Evolutionary conservation across 2,113 vertebrate species (phyloP).

Genomic region (Actenoides lindsayi): DNA sequence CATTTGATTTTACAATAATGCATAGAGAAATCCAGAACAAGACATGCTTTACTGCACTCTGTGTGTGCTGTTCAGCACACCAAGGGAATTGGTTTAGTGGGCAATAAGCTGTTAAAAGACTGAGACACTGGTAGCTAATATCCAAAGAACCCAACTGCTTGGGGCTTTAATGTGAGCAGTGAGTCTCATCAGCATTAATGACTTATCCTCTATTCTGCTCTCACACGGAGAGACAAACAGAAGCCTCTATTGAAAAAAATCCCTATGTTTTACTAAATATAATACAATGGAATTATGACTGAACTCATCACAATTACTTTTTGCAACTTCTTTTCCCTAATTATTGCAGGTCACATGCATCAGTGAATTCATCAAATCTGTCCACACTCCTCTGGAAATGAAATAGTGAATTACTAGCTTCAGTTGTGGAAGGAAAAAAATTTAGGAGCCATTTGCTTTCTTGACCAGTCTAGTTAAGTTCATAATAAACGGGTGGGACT

Average conservation of each 20-base stretch:
- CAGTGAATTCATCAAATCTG: neutral
- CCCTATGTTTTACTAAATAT: neutral
- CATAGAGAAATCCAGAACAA: neutral
- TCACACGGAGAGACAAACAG: neutral
- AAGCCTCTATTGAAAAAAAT: neutral
- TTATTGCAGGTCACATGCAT: neutral
- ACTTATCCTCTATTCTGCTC: neutral
- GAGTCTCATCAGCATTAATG: constrained; percentile 34
- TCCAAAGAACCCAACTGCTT: constrained; percentile 14
- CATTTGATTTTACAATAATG: constrained; percentile 3
- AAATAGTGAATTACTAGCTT: neutral
- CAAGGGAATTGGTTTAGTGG: constrained; percentile 37
- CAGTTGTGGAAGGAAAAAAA: neutral
- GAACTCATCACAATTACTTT: neutral
- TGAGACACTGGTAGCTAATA: constrained; percentile 20
- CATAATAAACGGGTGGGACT: neutral
- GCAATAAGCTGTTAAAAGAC: constrained; percentile 53
- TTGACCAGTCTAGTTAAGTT: neutral
- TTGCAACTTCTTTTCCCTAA: neutral
- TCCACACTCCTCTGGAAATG: neutral
- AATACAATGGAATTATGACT: neutral
- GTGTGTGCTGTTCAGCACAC: neutral
- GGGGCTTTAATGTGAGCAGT: constrained; percentile 11
- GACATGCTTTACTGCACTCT: constrained; percentile 1
- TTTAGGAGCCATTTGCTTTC: neutral